phyloP scores from a whole-genome alignment of 2,888 invertebrate species.

The Lasioglossum marginatum region DNA sequence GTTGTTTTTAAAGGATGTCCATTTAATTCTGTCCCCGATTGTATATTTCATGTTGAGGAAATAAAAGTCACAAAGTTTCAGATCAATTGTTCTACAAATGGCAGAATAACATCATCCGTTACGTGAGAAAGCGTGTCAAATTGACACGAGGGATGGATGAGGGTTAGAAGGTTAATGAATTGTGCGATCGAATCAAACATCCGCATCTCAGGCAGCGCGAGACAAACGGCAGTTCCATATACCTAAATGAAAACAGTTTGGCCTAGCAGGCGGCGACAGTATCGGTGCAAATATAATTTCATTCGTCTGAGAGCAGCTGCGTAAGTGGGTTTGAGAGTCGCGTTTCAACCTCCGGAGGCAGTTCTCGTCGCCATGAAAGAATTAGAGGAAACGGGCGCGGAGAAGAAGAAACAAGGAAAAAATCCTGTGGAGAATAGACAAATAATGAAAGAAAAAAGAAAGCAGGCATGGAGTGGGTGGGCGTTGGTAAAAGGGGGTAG shows the following conservation, averaged over 20 bases:
- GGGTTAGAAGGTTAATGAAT: not conserved
- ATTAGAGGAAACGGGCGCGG: slow-evolving; percentile 24
- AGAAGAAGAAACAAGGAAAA: slow-evolving; percentile 39
- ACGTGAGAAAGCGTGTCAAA: not conserved
- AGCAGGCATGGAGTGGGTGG: slow-evolving; percentile 4
- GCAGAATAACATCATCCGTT: not conserved
- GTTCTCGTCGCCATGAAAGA: slow-evolving; percentile 33
- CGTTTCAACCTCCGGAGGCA: slow-evolving; percentile 62
- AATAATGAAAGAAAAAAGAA: slow-evolving; percentile 51
- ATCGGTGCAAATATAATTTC: slow-evolving; percentile 40
- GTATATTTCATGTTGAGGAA: too few species aligned
- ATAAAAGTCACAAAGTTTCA: not conserved
- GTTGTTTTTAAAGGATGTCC: too few species aligned
- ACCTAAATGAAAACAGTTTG: not conserved
- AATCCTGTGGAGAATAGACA: slow-evolving; percentile 44
- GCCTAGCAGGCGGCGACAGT: not conserved
- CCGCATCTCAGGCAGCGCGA: not conserved
- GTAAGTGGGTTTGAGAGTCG: slow-evolving; percentile 65
- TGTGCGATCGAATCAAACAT: not conserved
- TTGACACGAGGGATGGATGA: not conserved
- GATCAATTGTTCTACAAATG: not conserved
- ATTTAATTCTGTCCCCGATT: too few species aligned
- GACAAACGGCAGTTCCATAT: not conserved
- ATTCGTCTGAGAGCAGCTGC: slow-evolving; percentile 29
- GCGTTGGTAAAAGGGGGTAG: not conserved